phyloP scores from a whole-genome alignment of 2,797 vertebrate genomes.

The Onychomys arenicola region DNA sequence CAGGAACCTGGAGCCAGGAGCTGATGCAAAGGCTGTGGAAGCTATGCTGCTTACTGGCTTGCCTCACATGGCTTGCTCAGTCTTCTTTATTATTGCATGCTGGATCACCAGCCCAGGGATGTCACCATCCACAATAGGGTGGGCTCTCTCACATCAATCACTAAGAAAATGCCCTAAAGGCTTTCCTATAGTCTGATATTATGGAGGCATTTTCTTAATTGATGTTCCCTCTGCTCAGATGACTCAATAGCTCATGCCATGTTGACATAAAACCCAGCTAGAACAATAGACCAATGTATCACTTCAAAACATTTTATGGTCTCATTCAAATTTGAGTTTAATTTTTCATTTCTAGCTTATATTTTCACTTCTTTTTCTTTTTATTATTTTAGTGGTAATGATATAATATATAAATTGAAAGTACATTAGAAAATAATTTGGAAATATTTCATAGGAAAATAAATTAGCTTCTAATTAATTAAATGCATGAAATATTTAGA shows the following conservation, averaged over 20 bases:
- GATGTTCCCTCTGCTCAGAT: not conserved
- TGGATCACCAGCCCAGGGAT: no score
- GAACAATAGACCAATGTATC: not conserved
- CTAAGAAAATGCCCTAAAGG: not conserved
- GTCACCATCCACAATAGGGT: not conserved
- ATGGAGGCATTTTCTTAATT: not conserved
- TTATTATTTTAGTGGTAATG: not conserved
- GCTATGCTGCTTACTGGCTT: not conserved
- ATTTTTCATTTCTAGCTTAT: not conserved
- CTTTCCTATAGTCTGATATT: not conserved
- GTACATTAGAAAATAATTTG: not conserved
- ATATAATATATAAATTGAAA: not conserved
- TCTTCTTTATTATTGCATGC: not conserved
- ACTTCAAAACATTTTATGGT: not conserved
- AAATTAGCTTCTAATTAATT: not conserved
- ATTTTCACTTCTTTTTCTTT: not conserved
- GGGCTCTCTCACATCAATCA: not conserved
- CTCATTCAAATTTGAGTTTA: not conserved
- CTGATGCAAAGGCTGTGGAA: not conserved
- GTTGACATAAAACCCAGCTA: not conserved
- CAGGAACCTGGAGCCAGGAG: not conserved
- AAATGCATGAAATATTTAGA: not conserved
- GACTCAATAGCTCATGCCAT: not conserved
- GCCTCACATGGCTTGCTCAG: not conserved
- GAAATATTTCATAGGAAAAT: slow-evolving; percentile 26